Evolutionary conservation across 2,888 invertebrate species (phyloP).

Genomic region (Epinotia ramella): DNA sequence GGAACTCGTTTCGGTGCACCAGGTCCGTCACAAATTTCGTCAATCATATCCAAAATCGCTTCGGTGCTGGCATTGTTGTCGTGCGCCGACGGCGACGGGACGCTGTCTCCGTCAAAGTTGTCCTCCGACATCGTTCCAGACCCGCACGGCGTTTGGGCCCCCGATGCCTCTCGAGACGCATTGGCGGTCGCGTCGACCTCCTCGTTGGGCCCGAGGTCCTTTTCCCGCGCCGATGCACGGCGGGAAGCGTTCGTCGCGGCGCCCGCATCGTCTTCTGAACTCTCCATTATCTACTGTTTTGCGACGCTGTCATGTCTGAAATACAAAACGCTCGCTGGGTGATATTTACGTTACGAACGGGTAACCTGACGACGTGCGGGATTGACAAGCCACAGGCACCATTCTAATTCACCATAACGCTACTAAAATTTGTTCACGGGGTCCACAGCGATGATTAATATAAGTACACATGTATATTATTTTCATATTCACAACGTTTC

Average conservation of each 20-base stretch:
- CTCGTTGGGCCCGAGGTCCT: constrained; percentile 74
- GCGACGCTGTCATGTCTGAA: constrained; percentile 84
- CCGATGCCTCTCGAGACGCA: constrained; percentile 68
- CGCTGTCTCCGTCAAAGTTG: constrained; percentile 79
- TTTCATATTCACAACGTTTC: constrained; percentile 84
- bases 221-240: constrained; percentile 85
- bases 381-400: constrained; percentile 84
- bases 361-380: constrained; percentile 84
- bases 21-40: constrained; percentile 81
- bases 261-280: constrained; percentile 85
- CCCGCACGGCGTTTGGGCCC: constrained; percentile 67
- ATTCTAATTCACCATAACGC: constrained; percentile 86
- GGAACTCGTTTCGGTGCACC: constrained; percentile 74
- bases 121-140: constrained; percentile 79
- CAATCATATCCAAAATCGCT: constrained; percentile 83
- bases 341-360: constrained; percentile 82
- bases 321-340: constrained; percentile 81
- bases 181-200: constrained; percentile 76
- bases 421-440: constrained; percentile 80
- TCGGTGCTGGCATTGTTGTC: constrained; percentile 82
- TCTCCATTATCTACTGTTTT: constrained; percentile 85
- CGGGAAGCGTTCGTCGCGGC: constrained; percentile 83
- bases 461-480: constrained; percentile 84
- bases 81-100: constrained; percentile 78
- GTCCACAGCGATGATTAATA: constrained; percentile 80